Base-by-base conservation (phyloP, 2,888 invertebrate genomes). In the Helicoverpa assulta region DNA sequence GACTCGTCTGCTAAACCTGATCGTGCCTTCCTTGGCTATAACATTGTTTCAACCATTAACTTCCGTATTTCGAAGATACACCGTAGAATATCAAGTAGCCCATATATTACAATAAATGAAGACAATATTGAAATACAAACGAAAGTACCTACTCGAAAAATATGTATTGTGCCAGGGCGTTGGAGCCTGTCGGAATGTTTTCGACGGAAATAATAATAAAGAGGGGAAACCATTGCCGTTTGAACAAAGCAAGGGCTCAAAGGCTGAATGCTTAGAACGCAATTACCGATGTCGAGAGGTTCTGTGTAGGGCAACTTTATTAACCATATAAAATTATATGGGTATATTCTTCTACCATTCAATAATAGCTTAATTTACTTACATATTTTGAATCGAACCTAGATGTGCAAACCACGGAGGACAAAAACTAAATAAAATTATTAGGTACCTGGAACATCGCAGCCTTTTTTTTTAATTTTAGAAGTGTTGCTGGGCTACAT, bases 191-290 rank as follows among this genome's bases (percentile, higher is more conserved):
- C 67, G 87, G 86, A 88, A 88, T 91, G 89, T 90, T 91, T 89
- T 88, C 85, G 86, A 83, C 85, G 88, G 85, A 88, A 90, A 90
- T 91, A 90, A 92, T 91, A 91, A 91, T 89, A 89, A 88, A 88
- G 88, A 86, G 88, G 86, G 85, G 84, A 84, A 47, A 86, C 83
- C 83, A 73, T 83, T 70, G 76, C 65, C 72, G 67, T 85, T 87
- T 88, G 87, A 91, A 92, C 91, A 92, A 92, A 91, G 88, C 89
- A 87, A 86, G 83, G 86, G 84, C 86, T 90, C 89, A 87, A 87
- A 76, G 84, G 86, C 88, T 88, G 90, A 89, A 89, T 90, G 86
- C 87, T 90, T 88, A 87, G 86, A 84, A 85, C 84, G 90, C 86
- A 89, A 92, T 92, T 90, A 92, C 87, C 86, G 85, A 88, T 88